Conservation (phyloP, 2,888 invertebrate genomes). For the Meliscaeva auricollis region DNA sequence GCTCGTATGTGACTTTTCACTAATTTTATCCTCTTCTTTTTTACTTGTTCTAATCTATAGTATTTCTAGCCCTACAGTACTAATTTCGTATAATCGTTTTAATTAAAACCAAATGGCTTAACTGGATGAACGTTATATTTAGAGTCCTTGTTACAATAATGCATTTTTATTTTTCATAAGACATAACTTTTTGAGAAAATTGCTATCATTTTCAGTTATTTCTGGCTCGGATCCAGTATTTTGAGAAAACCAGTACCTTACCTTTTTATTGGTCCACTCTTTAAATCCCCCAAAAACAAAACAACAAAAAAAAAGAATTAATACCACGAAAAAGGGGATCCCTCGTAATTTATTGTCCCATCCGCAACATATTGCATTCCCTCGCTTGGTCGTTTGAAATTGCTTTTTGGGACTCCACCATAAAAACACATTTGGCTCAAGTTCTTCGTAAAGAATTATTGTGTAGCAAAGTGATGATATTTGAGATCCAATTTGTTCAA, state of each 20-base stretch:
- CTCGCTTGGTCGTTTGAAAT: slow-evolving; percentile 54
- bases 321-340: slow-evolving; percentile 29
- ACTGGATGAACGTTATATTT: too few species aligned
- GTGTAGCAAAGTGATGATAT: slow-evolving; percentile 56
- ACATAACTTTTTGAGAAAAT: too few species aligned
- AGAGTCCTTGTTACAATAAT: too few species aligned
- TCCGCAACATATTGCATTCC: slow-evolving; percentile 39
- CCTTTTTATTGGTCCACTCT: neutral
- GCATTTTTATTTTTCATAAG: too few species aligned
- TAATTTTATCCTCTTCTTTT: neutral
- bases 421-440: slow-evolving; percentile 23
- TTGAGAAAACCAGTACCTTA: neutral
- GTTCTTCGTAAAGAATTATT: slow-evolving; percentile 63
- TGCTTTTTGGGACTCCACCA: slow-evolving; percentile 17
- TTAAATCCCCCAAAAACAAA: slow-evolving; percentile 6
- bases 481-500: slow-evolving; percentile 70
- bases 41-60: neutral
- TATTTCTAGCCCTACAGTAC: too few species aligned
- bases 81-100: too few species aligned
- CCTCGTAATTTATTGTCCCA: slow-evolving; percentile 65
- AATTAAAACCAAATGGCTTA: neutral
- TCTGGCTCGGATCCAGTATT: neutral
- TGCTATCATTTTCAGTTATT: too few species aligned
- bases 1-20: neutral
- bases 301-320: neutral